Evolutionary conservation across 2,888 invertebrate genomes (phyloP).

Genomic region (Rhagophthalmus giganteus): DNA sequence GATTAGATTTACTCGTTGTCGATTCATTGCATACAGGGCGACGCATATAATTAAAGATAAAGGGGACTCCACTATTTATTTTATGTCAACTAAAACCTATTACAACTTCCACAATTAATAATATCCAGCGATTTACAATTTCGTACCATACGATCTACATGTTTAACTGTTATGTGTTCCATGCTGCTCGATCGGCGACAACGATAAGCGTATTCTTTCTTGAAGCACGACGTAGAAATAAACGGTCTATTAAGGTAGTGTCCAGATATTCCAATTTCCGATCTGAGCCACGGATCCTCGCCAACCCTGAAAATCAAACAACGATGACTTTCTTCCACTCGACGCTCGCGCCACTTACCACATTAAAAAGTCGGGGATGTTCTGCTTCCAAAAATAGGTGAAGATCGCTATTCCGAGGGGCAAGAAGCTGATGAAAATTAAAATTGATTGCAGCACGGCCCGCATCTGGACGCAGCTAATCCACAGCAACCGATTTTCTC

Average conservation of each 20-base stretch:
- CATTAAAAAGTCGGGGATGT: constrained; percentile 48
- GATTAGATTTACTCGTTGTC: too few species aligned
- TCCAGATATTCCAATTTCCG: constrained; percentile 65
- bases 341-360: too few species aligned
- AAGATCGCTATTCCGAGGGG: constrained; percentile 40
- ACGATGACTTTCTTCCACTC: too few species aligned
- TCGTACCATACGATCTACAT: constrained; percentile 13
- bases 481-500: background rate
- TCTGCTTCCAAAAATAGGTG: constrained; percentile 37
- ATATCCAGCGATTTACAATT: constrained; percentile 32
- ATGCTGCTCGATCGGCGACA: constrained; percentile 48
- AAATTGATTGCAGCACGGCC: background rate
- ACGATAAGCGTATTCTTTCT: constrained; percentile 42
- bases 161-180: constrained; percentile 35
- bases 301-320: constrained; percentile 60
- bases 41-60: too few species aligned
- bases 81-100: too few species aligned
- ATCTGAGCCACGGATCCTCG: constrained; percentile 61
- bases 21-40: too few species aligned
- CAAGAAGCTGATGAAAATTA: constrained; percentile 27
- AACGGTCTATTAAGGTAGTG: constrained; percentile 62
- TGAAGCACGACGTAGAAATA: constrained; percentile 34
- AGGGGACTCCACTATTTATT: too few species aligned
- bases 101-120: constrained; percentile 23
- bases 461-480: background rate